Evolutionary conservation across 2,113 vertebrate genomes (phyloP).

Genomic region (Ia io): DNA sequence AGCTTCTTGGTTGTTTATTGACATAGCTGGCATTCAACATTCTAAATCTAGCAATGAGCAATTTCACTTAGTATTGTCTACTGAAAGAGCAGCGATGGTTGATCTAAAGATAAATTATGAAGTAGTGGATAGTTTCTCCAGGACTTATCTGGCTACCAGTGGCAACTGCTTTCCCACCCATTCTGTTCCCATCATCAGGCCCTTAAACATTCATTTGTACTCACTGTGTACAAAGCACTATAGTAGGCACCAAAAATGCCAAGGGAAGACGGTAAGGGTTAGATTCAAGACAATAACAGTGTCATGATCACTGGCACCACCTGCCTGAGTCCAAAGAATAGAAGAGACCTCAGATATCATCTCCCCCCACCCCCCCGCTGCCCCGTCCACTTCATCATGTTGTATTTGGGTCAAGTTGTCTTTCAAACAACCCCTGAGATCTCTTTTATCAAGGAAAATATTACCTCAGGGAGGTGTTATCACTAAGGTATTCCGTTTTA

Average conservation of each 20-base stretch:
- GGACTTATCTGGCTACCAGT: not conserved
- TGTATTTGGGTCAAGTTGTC: not conserved
- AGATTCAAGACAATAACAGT: not conserved
- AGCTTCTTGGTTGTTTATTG: not conserved
- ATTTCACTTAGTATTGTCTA: not conserved
- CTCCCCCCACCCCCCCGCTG: rapidly evolving
- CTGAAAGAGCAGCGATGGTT: not conserved
- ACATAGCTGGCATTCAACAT: not conserved
- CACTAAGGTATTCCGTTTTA: not conserved
- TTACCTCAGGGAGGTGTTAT: not conserved
- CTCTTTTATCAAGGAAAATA: not conserved
- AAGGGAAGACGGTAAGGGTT: not conserved
- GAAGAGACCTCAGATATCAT: not conserved
- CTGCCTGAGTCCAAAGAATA: not conserved
- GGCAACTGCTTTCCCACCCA: not conserved
- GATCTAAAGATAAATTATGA: not conserved
- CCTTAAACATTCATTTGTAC: not conserved
- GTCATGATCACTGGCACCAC: too few species aligned
- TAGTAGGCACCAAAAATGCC: not conserved
- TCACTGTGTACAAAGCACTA: not conserved
- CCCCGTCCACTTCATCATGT: not conserved
- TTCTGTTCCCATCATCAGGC: not conserved
- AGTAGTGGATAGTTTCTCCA: not conserved
- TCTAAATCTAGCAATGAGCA: not conserved
- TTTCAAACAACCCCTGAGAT: not conserved